Conservation (phyloP, 2,888 invertebrate species). For the Incurvaria masculella region DNA sequence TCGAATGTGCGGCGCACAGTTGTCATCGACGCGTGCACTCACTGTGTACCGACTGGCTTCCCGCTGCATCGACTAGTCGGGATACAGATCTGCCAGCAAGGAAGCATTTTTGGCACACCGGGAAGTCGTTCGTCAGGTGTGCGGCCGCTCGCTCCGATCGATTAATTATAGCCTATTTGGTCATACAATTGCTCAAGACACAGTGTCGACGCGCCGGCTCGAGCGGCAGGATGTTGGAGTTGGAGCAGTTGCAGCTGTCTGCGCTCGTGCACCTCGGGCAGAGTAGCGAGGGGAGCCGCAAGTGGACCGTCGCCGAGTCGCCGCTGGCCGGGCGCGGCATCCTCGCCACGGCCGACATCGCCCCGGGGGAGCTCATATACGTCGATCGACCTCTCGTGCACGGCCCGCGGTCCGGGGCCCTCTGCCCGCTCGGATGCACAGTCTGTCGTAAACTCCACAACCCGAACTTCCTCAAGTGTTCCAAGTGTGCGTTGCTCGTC, state of each 20-base stretch:
- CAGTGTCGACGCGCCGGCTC: conserved; percentile 39
- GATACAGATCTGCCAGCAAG: too few species aligned
- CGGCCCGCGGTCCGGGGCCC: conserved; percentile 62
- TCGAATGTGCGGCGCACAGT: conserved; percentile 20
- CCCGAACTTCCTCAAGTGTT: conserved; percentile 49
- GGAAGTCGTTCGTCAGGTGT: conserved; percentile 28
- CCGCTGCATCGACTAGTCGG: too few species aligned
- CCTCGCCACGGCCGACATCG: conserved; percentile 64
- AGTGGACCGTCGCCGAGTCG: conserved; percentile 63
- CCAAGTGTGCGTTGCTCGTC: conserved; percentile 65
- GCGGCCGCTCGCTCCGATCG: conserved; percentile 22
- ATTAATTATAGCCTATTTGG: conserved; percentile 23
- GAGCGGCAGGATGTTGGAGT: conserved; percentile 50
- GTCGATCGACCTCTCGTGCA: conserved; percentile 66
- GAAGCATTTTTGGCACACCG: too few species aligned
- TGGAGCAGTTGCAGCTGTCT: conserved; percentile 47
- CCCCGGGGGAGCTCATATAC: conserved; percentile 66
- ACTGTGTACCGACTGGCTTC: conserved; percentile 14
- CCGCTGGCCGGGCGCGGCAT: conserved; percentile 67
- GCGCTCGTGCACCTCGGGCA: conserved; percentile 45
- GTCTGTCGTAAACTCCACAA: conserved; percentile 57
- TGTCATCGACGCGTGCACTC: conserved; percentile 34
- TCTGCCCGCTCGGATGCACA: conserved; percentile 60
- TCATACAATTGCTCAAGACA: conserved; percentile 36
- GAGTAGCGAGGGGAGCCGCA: conserved; percentile 25